Evolutionary conservation across 1,140 invertebrate genomes (phyloP).

Genomic region (Hylaeus volcanicus): DNA sequence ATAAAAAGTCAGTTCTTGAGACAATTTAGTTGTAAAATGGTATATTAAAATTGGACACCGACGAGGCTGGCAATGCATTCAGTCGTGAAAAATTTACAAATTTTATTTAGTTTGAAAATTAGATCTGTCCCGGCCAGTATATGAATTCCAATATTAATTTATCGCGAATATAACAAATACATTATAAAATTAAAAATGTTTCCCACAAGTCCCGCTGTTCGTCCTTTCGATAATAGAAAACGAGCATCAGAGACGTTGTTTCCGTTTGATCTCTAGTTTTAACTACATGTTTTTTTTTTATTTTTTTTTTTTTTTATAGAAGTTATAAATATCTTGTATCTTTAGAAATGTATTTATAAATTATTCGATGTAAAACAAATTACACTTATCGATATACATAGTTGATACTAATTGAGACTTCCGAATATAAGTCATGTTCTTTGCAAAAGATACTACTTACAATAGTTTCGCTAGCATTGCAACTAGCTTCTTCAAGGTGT

Average conservation of each 20-base stretch:
- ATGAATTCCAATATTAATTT: constrained; percentile 18
- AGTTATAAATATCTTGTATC: constrained; percentile 51
- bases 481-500: too few relatives aligned
- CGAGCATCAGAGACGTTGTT: constrained; percentile 13
- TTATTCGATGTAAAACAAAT: constrained; percentile 52
- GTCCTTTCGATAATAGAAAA: background rate
- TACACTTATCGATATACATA: constrained; percentile 30
- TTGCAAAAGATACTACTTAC: too few relatives aligned
- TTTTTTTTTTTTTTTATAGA: background rate
- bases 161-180: background rate
- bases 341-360: constrained; percentile 51
- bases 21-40: constrained; percentile 41
- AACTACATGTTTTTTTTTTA: constrained; percentile 32
- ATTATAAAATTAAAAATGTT: constrained; percentile 38
- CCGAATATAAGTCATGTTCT: too few relatives aligned
- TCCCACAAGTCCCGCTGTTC: constrained; percentile 13
- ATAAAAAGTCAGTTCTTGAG: constrained; percentile 51
- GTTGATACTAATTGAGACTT: too few relatives aligned
- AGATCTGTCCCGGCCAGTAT: background rate
- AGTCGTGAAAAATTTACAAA: constrained; percentile 10
- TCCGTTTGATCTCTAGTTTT: constrained; percentile 37
- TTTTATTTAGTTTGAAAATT: background rate
- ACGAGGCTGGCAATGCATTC: constrained; percentile 17
- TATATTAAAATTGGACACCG: constrained; percentile 28
- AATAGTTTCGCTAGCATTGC: too few relatives aligned